Base-by-base conservation (phyloP, 2,797 vertebrate species). In the Loriculus beryllinus region DNA sequence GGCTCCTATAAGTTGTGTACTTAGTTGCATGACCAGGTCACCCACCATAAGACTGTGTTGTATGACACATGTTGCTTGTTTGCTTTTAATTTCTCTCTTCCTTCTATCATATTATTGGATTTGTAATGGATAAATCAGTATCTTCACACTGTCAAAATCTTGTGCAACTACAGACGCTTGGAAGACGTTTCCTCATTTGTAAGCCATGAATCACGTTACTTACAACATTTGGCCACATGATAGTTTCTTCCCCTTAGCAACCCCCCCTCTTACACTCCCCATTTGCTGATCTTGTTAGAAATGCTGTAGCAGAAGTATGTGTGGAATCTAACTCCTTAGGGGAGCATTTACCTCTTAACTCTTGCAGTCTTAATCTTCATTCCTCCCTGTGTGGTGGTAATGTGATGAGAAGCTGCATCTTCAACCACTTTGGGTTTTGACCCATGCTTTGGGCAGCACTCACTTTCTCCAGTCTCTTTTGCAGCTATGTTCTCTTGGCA, bases 321-420 rank as follows among this genome's bases (percentile, higher is more conserved):
- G 42, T 8, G 33, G 64, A 70, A 47, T 57, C 18, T n/a, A 29
- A 45, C 42, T 89, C 29, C 23, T 49, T 54, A 54, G 9, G 35
- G 33, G 62, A 87, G 11, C 5, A 9, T 76, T 95, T 28, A n/a
- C 6, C 4, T 49, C n/a, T 52, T 69, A 45, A 69, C 28, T 52
- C 15, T 33, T 45, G 4, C 16, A 54, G 10, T 52, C 14, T 76
- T 60, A 18, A 0, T 0, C 7, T 71, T 52, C 18, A 5, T 57
- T 91, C 17, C 63, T 74, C 10, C 14, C 11, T n/a, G 2, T 35
- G 29, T 63, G 37, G 40, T 59, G 19, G 14, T 39, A 29, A 47
- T 31, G 16, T n/a, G 39, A 49, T 45, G 12, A 52, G 26, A 43
- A 56, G 18, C 12, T 29, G 8, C 4, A 35, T 40, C 26, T 77